phyloP scores from a whole-genome alignment of 2,797 vertebrate genomes.

The Petrocephalus sullivani region DNA sequence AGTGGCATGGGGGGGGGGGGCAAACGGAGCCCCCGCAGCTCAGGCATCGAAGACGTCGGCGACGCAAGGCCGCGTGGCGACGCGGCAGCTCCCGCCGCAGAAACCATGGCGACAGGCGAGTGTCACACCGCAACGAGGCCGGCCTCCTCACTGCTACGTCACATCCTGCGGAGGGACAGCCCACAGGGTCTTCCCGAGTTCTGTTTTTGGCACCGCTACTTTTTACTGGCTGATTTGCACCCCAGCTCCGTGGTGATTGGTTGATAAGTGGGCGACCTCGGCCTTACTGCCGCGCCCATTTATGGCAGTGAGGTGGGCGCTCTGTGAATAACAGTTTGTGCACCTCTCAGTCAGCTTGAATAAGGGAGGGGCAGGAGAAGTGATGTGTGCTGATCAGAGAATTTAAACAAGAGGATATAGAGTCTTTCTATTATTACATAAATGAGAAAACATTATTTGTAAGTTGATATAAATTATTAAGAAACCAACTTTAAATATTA shows the following conservation, averaged over 20 bases:
- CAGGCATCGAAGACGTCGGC: not conserved
- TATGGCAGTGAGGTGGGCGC: not conserved
- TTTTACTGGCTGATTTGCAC: not conserved
- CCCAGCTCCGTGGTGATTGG: not conserved
- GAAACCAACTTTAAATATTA: not conserved
- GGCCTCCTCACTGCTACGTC: not conserved
- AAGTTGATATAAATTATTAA: not conserved
- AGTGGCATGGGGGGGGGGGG: not conserved
- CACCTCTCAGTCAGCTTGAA: not conserved
- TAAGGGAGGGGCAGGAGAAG: not conserved
- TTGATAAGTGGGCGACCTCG: not conserved
- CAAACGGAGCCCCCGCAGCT: not conserved
- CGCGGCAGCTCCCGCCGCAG: not conserved
- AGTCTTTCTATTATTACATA: not conserved
- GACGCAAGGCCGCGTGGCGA: not conserved
- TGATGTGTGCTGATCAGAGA: not conserved
- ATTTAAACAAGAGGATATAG: not conserved
- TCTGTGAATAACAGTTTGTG: not conserved
- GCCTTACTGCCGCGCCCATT: not conserved
- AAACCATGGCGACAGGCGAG: constrained; percentile 5
- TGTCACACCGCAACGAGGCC: not conserved
- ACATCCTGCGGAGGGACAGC: not conserved
- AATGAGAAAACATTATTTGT: not conserved
- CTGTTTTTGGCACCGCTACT: not conserved
- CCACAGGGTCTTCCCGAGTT: not conserved